phyloP scores from a whole-genome alignment of 2,888 invertebrate genomes.

The Dicyrtomina minuta region DNA sequence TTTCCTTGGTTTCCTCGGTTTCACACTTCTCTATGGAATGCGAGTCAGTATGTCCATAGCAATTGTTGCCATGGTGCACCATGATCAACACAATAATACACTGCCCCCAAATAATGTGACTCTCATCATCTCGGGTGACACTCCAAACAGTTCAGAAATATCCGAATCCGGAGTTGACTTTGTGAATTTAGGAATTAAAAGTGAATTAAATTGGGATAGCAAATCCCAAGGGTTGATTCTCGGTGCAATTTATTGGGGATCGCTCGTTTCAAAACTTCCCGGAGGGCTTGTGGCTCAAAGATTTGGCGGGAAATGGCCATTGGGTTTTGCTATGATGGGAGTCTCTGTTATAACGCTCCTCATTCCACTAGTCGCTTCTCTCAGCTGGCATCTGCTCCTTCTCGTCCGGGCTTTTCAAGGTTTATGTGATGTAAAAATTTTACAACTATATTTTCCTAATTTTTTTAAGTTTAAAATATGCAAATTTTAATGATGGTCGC shows the following conservation, averaged over 20 bases:
- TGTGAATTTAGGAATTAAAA: neutral
- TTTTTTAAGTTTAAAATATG: slow-evolving; percentile 12
- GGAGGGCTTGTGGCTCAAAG: slow-evolving; percentile 53
- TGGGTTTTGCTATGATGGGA: slow-evolving; percentile 76
- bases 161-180: neutral
- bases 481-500: too few species aligned
- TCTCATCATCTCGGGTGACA: neutral
- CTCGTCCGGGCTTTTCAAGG: slow-evolving; percentile 77
- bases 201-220: slow-evolving; percentile 53
- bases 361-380: slow-evolving; percentile 77
- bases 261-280: slow-evolving; percentile 55
- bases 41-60: slow-evolving; percentile 8
- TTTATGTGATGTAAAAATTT: slow-evolving; percentile 68
- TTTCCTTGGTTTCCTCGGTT: slow-evolving; percentile 35
- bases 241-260: slow-evolving; percentile 57
- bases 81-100: neutral
- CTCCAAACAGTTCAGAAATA: neutral
- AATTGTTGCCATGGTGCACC: slow-evolving; percentile 29
- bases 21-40: slow-evolving; percentile 18
- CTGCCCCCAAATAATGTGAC: neutral
- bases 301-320: slow-evolving; percentile 83
- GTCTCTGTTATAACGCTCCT: slow-evolving; percentile 80
- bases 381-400: slow-evolving; percentile 67
- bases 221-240: slow-evolving; percentile 55
- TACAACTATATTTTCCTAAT: neutral